Evolutionary conservation across 2,888 invertebrate species (phyloP), one percentile per base, ranked within the genome.

Genomic region (Scrobipalpa costella): DNA sequence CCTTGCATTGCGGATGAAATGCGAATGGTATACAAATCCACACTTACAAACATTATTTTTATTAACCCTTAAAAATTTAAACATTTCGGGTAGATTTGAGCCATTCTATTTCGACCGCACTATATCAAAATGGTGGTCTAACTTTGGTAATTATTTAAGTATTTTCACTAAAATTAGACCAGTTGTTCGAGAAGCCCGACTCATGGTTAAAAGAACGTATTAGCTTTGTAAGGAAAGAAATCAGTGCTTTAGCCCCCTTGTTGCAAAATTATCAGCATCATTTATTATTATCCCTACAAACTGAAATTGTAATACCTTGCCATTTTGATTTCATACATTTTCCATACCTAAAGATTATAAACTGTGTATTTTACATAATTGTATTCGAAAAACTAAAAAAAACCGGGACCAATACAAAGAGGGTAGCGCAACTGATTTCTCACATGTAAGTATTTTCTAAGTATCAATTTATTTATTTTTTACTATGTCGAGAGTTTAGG

Each of bases 391-490:
- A 13, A 7, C 27, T 2, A 27, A 27, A 3, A 27, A 27, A 27
- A 27, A 73, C 69, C 70, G 69, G 86, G 84, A 85, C 84, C 85
- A 86, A 84, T 15, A 2, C 5, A 74, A 69, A 68, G 75, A 71
- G 75, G 73, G 68, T 75, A 70, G 70, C 52, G 40, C 61, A 61
- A 64, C 67, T 71, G 74, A 73, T 75, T 78, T 77, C 77, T 79
- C 73, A 69, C 76, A 69, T 64, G 65, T 65, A 69, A 69, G 68
- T 74, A 71, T 72, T 70, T 63, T 65, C 61, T 80, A 85, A 82
- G 79, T 81, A 81, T 80, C 73, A 75, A 77, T 78, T 87, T 88
- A 88, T 87, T 88, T 86, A 44, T 88, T 87, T 88, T 86, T 82
- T 83, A 84, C 68, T 78, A 75, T 69, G 73, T 79, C 76, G 76